Conservation (phyloP, 2,888 invertebrate species). For the Hypomecis atomaria region DNA sequence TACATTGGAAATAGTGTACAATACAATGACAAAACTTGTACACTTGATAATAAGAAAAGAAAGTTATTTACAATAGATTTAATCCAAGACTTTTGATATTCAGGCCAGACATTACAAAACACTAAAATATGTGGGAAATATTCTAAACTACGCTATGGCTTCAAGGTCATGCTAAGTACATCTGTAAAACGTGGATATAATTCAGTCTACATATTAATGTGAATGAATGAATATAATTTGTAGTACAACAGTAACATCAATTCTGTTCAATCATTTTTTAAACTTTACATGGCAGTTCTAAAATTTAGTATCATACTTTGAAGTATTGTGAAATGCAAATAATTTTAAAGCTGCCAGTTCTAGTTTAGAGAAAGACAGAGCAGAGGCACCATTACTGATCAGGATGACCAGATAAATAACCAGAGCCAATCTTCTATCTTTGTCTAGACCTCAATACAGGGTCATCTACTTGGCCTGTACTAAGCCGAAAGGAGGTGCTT, state of each 20-base stretch:
- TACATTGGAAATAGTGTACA: slow-evolving; percentile 23
- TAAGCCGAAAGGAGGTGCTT: too few relatives aligned
- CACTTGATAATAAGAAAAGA: slow-evolving; percentile 23
- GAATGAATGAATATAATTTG: slow-evolving; percentile 14
- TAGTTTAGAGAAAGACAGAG: slow-evolving; percentile 29
- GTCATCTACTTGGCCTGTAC: too few relatives aligned
- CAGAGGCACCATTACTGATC: too few relatives aligned
- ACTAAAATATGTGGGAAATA: slow-evolving; percentile 16
- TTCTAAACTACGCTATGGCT: slow-evolving; percentile 15
- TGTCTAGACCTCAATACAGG: too few relatives aligned
- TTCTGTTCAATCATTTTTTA: too few relatives aligned
- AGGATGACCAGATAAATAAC: too few relatives aligned
- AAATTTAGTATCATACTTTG: too few relatives aligned
- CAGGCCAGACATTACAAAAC: slow-evolving; percentile 26
- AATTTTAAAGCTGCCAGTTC: slow-evolving; percentile 8
- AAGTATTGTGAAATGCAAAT: too few relatives aligned
- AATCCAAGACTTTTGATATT: slow-evolving; percentile 30
- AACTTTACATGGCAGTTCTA: too few relatives aligned
- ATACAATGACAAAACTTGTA: slow-evolving; percentile 22
- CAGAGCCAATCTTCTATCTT: too few relatives aligned
- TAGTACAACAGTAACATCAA: slow-evolving; percentile 22
- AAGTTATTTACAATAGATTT: slow-evolving; percentile 50
- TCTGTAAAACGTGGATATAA: slow-evolving; percentile 15
- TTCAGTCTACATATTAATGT: slow-evolving; percentile 19
- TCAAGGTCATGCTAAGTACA: slow-evolving; percentile 25